phyloP scores from a whole-genome alignment of 2,888 invertebrate species.

The Yponomeuta malinellus region DNA sequence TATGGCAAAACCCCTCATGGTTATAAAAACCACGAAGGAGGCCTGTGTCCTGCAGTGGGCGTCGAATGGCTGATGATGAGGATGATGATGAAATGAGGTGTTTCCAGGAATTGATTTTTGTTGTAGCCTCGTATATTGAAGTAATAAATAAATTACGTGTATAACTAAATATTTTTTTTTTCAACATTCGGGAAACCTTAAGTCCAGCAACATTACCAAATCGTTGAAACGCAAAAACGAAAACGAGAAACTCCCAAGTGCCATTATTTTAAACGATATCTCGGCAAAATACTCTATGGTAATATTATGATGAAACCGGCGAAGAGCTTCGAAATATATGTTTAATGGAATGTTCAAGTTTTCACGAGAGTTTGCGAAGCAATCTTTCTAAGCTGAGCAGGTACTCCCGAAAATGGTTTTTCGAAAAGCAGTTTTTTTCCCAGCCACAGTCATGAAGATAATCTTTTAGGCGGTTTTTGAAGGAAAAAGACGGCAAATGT shows the following conservation, averaged over 20 bases:
- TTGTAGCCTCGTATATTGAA: no score
- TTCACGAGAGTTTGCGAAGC: background rate
- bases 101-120: no score
- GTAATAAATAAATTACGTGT: no score
- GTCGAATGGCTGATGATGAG: no score
- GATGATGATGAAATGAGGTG: no score
- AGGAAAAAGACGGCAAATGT: background rate
- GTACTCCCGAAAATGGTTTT: background rate
- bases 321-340: background rate
- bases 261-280: background rate
- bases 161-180: no score
- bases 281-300: background rate
- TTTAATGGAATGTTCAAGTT: slow-evolving; percentile 10
- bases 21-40: no score
- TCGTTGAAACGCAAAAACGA: no score
- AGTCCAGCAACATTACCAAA: no score
- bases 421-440: background rate
- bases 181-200: no score
- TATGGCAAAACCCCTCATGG: no score
- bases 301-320: slow-evolving; percentile 4
- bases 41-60: no score
- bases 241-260: background rate
- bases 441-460: background rate
- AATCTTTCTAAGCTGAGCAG: background rate
- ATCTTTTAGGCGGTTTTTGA: background rate